A percentile compares a stretch with the other conserved stretches of the same genome.
These are phyloP conservation scores for Altica lythri DNA, from an alignment of 2,888 invertebrate species.

Conservation along the genomic window DNA sequence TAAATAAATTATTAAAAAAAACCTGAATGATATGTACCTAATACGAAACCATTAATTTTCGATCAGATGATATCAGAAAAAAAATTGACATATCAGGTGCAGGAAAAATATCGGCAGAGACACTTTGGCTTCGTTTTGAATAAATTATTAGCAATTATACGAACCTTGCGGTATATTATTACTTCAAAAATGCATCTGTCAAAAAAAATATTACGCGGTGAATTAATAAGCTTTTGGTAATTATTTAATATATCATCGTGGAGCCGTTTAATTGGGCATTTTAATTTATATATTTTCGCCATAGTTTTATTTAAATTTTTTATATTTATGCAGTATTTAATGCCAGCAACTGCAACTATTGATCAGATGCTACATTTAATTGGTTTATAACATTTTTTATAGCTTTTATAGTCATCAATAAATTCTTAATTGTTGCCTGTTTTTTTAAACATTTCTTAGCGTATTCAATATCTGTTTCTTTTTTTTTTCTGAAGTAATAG, in stretches of 20 bases:
- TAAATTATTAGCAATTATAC: slow-evolving; percentile 22
- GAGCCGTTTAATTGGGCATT: background rate
- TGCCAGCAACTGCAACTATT: too few relatives aligned
- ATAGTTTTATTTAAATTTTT: too few relatives aligned
- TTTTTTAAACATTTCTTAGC: too few relatives aligned
- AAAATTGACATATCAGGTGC: slow-evolving; percentile 28
- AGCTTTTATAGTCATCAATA: too few relatives aligned
- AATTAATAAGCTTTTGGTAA: background rate
- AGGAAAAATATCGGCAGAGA: slow-evolving; percentile 20
- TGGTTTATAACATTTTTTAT: too few relatives aligned
- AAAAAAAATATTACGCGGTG: background rate
- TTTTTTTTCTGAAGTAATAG: too few relatives aligned
- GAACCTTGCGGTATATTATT: background rate
- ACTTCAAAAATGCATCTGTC: slow-evolving; percentile 7
- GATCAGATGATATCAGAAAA: slow-evolving; percentile 12
- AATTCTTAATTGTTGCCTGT: too few relatives aligned
- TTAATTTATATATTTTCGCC: background rate
- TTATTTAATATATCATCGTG: background rate
- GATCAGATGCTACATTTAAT: too few relatives aligned
- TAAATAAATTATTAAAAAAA: too few relatives aligned
- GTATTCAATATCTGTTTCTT: too few relatives aligned
- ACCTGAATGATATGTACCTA: too few relatives aligned
- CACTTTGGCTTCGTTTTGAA: slow-evolving; percentile 20
- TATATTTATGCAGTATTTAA: too few relatives aligned
- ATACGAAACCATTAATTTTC: slow-evolving; percentile 11